Conservation (phyloP, 2,888 invertebrate genomes). For the Leucoma salicis region DNA sequence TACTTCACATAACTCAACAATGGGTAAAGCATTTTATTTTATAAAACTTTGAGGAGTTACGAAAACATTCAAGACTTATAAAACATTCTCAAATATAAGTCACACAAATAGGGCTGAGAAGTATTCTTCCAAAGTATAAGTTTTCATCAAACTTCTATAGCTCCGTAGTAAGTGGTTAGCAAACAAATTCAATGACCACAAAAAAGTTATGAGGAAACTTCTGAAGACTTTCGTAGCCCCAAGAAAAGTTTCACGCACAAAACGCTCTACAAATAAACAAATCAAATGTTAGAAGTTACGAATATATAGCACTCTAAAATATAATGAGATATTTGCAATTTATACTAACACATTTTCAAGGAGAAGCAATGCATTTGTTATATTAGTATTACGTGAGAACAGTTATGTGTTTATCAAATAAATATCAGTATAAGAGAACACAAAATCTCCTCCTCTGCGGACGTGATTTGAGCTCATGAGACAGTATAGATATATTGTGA, state of each 20-base stretch:
- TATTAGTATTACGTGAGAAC: slow-evolving; percentile 15
- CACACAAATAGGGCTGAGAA: slow-evolving; percentile 47
- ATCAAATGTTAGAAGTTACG: too few relatives aligned
- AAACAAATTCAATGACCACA: slow-evolving; percentile 73
- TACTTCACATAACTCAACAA: too few relatives aligned
- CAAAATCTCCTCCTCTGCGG: slow-evolving; percentile 43
- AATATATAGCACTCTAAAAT: slow-evolving; percentile 2
- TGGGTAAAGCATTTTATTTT: slow-evolving; percentile 19
- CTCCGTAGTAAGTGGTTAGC: slow-evolving; percentile 56
- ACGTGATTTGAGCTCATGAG: slow-evolving; percentile 53
- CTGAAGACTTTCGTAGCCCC: slow-evolving; percentile 35
- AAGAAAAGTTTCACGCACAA: slow-evolving; percentile 35
- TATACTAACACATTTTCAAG: slow-evolving; percentile 9
- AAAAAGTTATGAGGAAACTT: slow-evolving; percentile 58
- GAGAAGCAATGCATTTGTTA: slow-evolving; percentile 14
- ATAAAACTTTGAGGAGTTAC: slow-evolving; percentile 28
- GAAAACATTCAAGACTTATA: slow-evolving; percentile 36
- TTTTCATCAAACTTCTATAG: slow-evolving; percentile 63
- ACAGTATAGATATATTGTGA: slow-evolving; percentile 50
- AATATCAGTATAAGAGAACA: slow-evolving; percentile 29
- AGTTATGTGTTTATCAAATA: slow-evolving; percentile 28
- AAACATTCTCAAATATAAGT: slow-evolving; percentile 49
- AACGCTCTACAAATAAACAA: slow-evolving; percentile 22
- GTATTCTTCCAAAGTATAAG: slow-evolving; percentile 49
- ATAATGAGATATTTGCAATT: slow-evolving; percentile 6